Evolutionary conservation across 2,797 vertebrate species (phyloP).

Genomic region (Scarus forsteni): DNA sequence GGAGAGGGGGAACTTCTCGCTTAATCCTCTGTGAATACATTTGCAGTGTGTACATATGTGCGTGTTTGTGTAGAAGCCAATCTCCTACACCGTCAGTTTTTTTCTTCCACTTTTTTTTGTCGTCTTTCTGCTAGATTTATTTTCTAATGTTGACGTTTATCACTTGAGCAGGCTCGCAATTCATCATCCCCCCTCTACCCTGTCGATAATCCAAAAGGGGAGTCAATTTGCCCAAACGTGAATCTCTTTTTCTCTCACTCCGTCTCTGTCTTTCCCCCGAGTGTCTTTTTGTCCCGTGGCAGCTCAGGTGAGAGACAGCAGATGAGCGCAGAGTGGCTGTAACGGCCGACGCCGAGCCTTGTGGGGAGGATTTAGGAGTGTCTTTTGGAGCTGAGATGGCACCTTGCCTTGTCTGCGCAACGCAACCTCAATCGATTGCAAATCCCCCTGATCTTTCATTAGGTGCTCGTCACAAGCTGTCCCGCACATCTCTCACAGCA

Average conservation of each 20-base stretch:
- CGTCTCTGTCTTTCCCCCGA: constrained; percentile 14
- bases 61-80: constrained; percentile 53
- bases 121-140: constrained; percentile 84
- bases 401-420: constrained; percentile 50
- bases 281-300: constrained; percentile 41
- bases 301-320: constrained; percentile 47
- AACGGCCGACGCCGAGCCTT: constrained; percentile 26
- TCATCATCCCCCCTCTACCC: constrained; percentile 75
- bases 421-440: constrained; percentile 52
- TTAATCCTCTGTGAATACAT: constrained; percentile 77
- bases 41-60: constrained; percentile 49
- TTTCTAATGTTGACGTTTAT: constrained; percentile 89
- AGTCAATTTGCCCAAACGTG: constrained; percentile 77
- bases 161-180: constrained; percentile 82
- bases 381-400: constrained; percentile 50
- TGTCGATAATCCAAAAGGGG: constrained; percentile 82
- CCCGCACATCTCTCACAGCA: constrained; percentile 41
- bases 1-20: constrained; percentile 48
- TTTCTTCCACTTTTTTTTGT: constrained; percentile 70
- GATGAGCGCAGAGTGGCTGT: constrained; percentile 31
- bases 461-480: constrained; percentile 63
- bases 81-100: constrained; percentile 75
- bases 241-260: constrained; percentile 48
- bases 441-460: constrained; percentile 72
- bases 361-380: constrained; percentile 53